phyloP scores from a whole-genome alignment of 1,140 invertebrate genomes.

The Mizuhopecten yessoensis region DNA sequence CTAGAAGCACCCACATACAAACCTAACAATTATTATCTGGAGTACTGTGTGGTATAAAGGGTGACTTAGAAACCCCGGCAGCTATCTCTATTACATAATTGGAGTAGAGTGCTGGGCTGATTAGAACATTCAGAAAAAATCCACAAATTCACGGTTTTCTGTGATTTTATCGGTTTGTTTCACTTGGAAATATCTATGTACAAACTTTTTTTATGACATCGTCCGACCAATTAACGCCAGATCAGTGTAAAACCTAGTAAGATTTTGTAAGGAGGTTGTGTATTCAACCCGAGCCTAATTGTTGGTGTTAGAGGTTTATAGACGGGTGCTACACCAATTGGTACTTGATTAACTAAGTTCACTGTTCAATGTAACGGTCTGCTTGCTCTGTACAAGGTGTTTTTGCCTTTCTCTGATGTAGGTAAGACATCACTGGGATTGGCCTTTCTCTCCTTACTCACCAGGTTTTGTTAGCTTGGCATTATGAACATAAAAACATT shows the following conservation, averaged over 20 bases:
- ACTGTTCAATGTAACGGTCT: constrained; percentile 45
- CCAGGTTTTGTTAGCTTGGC: background rate
- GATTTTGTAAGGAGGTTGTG: background rate
- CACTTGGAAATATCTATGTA: background rate
- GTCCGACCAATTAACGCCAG: constrained; percentile 31
- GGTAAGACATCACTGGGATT: background rate
- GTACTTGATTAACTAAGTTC: constrained; percentile 14
- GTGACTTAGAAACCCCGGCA: background rate
- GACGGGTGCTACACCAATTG: background rate
- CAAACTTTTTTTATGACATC: constrained; percentile 19
- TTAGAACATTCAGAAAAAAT: constrained; percentile 4
- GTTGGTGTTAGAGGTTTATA: background rate
- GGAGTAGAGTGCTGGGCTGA: background rate
- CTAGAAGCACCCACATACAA: background rate
- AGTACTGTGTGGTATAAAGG: background rate
- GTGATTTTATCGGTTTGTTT: constrained; percentile 1
- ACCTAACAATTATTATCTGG: constrained; percentile 3
- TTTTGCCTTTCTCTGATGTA: constrained; percentile 27
- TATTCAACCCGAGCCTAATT: constrained; percentile 30
- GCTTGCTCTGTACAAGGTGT: constrained; percentile 43
- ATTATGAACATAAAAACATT: background rate
- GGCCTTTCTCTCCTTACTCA: background rate
- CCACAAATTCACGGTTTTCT: background rate
- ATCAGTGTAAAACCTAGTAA: constrained; percentile 18
- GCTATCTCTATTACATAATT: constrained; percentile 35